Base-by-base conservation (phyloP, 2,797 vertebrate genomes). In the Bradypodion ventrale region DNA sequence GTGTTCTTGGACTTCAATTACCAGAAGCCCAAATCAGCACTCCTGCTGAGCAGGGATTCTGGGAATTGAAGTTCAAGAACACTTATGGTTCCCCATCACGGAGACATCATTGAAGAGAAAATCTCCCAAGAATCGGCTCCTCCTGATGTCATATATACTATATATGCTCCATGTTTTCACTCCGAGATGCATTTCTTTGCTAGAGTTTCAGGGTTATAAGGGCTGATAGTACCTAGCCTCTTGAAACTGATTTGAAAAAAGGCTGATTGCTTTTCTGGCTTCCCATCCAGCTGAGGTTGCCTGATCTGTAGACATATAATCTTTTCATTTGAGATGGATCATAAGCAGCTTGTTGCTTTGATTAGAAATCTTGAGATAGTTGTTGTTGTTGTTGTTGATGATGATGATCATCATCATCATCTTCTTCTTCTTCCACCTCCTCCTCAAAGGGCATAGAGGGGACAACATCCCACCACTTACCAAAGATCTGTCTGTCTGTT, bases 311-410 rank as follows among this genome's bases (percentile, higher is more conserved):
- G 46, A 49, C 49, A 3, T 49, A 10, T 49, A 9, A 40, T 4
- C 7, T n/a, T n/a, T 25, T 76, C 7, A 23, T 59, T 44, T 49
- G 32, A 70, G 44, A 9, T 8, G 2, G 0, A 29, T 1, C 2
- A 35, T 3, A 1, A 19, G 44, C 74, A 35, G 25, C 42, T 0
- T 0, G 8, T 37, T 59, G n/a, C 1, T 56, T 49, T 62, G 23
- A 19, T 37, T 42, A 73, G 37, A 69, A 4, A 0, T 49, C 19
- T 27, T 56, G 63, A 37, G 29, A 49, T 12, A 0, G 7, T 1
- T 25, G 37, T 13, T 35, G 40, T 1, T 0, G 25, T 27, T 37
- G 46, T 10, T 49, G 49, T 49, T 49, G 49, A 49, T 8, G 49
- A 49, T 49, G 12, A 32, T 21, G n/a, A 68, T 40, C 72, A 70